Base-by-base conservation (phyloP, 1,140 invertebrate species). In the Dufourea novaeangliae region DNA sequence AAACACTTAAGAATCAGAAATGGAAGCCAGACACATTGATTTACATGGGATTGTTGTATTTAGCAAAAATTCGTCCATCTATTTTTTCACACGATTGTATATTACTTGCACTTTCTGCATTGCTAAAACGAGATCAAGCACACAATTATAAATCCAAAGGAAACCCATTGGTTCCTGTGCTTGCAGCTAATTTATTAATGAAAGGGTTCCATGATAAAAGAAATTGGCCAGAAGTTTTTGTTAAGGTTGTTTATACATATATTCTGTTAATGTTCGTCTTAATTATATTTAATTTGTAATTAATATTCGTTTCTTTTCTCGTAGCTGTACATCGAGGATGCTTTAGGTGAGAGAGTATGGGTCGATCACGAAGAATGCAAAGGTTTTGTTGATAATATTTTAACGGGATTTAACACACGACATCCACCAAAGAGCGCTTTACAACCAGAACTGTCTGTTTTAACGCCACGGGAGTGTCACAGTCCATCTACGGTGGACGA, bases 271-370 rank as follows among this genome's bases (percentile, higher is more conserved):
- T 12, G 34, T 7, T 41, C 12, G 70, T 62, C 46, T 37, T 44
- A 10, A 1, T 52, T 56, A 14, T 59, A 62, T 37, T 76, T 29
- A 22, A 46, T 56, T 69, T n/a, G 56, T 1, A 54, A 37, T 46
- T 44, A 63, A 44, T 67, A 50, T 32, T 11, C 52, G 14, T 37
- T 39, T 73, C 74, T 41, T 32, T 83, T 83, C 87, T 91, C 94
- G 8, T 85, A 98, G 95, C 94, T 97, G 0, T 99, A 98, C 89
- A 95, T 99, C 70, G 98, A 99, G 88, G 98, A 99, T 93, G 97
- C 98, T 5, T 90, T 98, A 0, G 97, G 97, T 63, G 98, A 99
- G 86, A 92, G 98, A 64, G 94, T 97, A 68, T 99, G 98, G 98
- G 97, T 99, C 10, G 98, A 99, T 89, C 95, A 96, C 85, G 95